A percentile compares a stretch with the other conserved stretches of the same genome.
These are phyloP conservation scores for Halictus rubicundus DNA, from an alignment of 1,140 invertebrate genomes.

Conservation along the genomic window DNA sequence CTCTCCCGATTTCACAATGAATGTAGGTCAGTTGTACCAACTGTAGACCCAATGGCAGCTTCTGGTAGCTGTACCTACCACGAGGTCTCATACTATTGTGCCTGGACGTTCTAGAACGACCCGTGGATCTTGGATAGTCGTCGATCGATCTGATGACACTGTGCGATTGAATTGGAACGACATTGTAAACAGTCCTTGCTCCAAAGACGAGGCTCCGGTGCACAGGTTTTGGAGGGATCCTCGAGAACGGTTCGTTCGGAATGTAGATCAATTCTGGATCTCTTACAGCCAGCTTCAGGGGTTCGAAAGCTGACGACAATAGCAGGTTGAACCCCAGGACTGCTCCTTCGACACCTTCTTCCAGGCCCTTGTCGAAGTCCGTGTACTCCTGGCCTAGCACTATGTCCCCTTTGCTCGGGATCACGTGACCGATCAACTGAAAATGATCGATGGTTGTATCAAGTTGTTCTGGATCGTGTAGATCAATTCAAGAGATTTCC, in stretches of 20 bases:
- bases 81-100: background rate
- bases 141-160: conserved; percentile 1
- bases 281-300: background rate
- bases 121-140: background rate
- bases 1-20: conserved; percentile 79
- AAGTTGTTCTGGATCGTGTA: no score
- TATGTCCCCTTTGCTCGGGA: conserved; percentile 83
- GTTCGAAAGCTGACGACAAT: conserved; percentile 80
- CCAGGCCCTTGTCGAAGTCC: conserved; percentile 83
- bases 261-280: background rate
- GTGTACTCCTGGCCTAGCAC: conserved; percentile 86
- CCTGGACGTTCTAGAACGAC: no score
- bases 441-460: conserved; percentile 4
- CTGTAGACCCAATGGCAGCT: conserved; percentile 74
- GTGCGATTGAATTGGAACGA: background rate
- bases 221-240: background rate
- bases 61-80: background rate
- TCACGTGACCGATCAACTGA: conserved; percentile 79
- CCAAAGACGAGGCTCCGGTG: background rate
- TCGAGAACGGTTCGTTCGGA: background rate
- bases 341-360: conserved; percentile 85
- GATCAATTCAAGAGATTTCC: no score
- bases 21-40: conserved; percentile 78
- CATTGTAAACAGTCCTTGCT: background rate
- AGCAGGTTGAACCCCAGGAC: conserved; percentile 86